phyloP scores from a whole-genome alignment of 2,888 invertebrate genomes.

The Microdon myrmicae region DNA sequence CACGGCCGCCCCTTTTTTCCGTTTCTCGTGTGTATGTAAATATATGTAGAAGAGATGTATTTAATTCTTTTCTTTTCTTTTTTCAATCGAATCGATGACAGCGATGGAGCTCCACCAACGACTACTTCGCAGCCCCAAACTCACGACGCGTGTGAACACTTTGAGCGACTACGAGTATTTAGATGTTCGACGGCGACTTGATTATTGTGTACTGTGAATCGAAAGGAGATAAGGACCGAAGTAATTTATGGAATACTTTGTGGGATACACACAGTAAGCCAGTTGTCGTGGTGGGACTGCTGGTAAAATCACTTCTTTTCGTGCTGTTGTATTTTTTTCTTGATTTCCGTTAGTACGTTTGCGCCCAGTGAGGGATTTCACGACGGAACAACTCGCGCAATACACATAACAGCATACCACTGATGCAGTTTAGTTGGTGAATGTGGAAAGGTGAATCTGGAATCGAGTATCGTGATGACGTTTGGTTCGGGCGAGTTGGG shows the following conservation, averaged over 20 bases:
- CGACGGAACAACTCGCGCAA: constrained; percentile 46
- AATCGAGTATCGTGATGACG: constrained; percentile 28
- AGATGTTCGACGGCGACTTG: background rate
- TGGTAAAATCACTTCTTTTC: constrained; percentile 19
- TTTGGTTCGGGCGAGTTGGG: background rate
- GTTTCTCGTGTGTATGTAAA: too few species aligned
- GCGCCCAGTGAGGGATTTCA: constrained; percentile 46
- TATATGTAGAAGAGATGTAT: too few species aligned
- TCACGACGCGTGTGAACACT: constrained; percentile 25
- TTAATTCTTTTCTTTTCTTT: too few species aligned
- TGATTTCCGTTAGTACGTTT: constrained; percentile 34
- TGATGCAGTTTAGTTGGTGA: constrained; percentile 34
- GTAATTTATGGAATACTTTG: constrained; percentile 8
- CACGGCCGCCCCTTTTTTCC: constrained; percentile 44
- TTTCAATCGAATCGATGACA: constrained; percentile 52
- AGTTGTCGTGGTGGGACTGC: constrained; percentile 18
- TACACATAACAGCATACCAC: constrained; percentile 26
- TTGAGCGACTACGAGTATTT: constrained; percentile 12
- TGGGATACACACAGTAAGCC: constrained; percentile 24
- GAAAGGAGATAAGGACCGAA: background rate
- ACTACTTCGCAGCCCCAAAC: constrained; percentile 27
- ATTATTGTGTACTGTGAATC: background rate
- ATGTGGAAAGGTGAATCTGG: constrained; percentile 38
- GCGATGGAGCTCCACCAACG: constrained; percentile 49
- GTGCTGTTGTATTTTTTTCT: constrained; percentile 3